Evolutionary conservation across 53 echinoderm and acorn worm genomes (phyloP).

Genomic region (Mesocentrotus franciscanus): DNA sequence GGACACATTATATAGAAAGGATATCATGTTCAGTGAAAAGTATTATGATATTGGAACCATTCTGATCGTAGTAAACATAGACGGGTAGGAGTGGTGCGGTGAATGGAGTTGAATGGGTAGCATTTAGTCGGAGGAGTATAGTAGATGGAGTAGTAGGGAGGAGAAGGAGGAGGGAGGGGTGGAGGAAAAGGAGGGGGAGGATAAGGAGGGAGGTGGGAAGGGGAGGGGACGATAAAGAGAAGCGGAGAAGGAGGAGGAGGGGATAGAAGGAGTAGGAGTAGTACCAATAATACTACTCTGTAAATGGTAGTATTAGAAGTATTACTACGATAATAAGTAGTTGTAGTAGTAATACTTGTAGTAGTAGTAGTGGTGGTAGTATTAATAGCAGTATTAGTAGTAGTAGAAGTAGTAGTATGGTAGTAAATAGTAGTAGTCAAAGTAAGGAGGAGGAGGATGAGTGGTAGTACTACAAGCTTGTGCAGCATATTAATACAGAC

Average conservation of each 20-base stretch:
- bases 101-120: not conserved
- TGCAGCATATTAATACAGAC: not conserved
- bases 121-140: not conserved
- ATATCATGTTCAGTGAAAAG: not conserved
- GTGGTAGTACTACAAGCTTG: no score
- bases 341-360: not conserved
- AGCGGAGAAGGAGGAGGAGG: not conserved
- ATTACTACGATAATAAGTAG: not conserved
- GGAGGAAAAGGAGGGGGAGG: not conserved
- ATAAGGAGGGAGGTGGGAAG: no score
- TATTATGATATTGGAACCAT: not conserved
- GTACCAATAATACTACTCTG: not conserved
- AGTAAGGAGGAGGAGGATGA: no score
- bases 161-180: not conserved
- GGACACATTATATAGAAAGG: not conserved
- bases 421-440: not conserved
- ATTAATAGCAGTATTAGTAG: not conserved
- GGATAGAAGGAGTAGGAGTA: not conserved
- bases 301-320: not conserved
- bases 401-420: not conserved
- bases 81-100: not conserved
- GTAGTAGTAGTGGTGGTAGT: not conserved
- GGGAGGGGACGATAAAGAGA: no score
- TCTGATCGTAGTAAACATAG: not conserved
- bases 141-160: not conserved